Evolutionary conservation across 2,888 invertebrate genomes (phyloP).

Genomic region (Trichopria drosophilae): DNA sequence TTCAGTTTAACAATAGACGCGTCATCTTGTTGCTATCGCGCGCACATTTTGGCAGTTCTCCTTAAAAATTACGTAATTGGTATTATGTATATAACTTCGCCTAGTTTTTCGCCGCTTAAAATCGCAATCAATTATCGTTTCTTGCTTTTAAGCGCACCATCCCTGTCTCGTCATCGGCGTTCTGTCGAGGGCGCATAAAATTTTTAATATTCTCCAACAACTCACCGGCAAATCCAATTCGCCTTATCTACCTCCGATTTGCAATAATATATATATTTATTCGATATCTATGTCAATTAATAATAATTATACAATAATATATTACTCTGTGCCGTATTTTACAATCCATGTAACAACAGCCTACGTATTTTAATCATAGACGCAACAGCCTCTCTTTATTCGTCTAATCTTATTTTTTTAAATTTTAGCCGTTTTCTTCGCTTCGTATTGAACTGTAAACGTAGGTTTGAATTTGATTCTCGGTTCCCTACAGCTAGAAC

Average conservation of each 20-base stretch:
- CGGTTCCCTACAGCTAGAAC: too few relatives aligned
- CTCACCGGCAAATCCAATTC: conserved; percentile 29
- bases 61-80: conserved; percentile 17
- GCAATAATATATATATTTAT: conserved; percentile 16
- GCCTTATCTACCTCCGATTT: too few relatives aligned
- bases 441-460: too few relatives aligned
- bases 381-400: conserved; percentile 44
- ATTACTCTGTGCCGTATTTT: conserved; percentile 47
- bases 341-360: conserved; percentile 46
- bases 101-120: conserved; percentile 10
- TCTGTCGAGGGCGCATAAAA: conserved; percentile 42
- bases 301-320: conserved; percentile 40
- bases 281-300: conserved; percentile 10
- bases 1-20: conserved; percentile 18
- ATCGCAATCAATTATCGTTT: too few relatives aligned
- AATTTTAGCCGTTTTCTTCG: neutral
- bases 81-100: conserved; percentile 10
- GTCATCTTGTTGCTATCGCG: conserved; percentile 6
- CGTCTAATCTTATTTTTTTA: conserved; percentile 29
- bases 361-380: conserved; percentile 38
- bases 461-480: too few relatives aligned
- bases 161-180: conserved; percentile 24
- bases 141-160: conserved; percentile 4
- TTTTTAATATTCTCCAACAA: conserved; percentile 49
- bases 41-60: conserved; percentile 22